Evolutionary conservation across 2,113 vertebrate species (phyloP).

Genomic region (Leptobrachium leishanense): DNA sequence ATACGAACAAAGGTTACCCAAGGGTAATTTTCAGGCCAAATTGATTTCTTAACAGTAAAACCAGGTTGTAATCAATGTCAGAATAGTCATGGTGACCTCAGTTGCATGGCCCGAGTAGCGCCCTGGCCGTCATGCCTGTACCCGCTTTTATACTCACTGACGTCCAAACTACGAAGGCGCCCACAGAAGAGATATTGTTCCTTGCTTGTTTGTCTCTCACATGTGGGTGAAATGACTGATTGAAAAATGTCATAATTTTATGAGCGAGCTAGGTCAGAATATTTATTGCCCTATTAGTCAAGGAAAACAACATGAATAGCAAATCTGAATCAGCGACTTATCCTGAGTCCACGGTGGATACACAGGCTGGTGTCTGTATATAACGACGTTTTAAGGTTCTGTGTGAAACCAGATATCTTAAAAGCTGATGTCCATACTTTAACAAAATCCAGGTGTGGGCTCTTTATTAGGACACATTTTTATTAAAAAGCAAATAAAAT

Average conservation of each 20-base stretch:
- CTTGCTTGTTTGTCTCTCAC: slow-evolving; percentile 15
- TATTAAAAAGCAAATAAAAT: too few species aligned
- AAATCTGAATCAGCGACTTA: too few species aligned
- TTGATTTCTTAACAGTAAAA: slow-evolving; percentile 15
- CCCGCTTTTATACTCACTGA: slow-evolving; percentile 7
- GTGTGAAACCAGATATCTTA: too few species aligned
- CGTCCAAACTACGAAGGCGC: not conserved
- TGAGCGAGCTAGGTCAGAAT: not conserved
- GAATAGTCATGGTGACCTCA: slow-evolving; percentile 15
- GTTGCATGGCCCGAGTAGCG: not conserved
- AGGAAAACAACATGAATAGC: too few species aligned
- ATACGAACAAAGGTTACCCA: slow-evolving; percentile 17
- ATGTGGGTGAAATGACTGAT: slow-evolving; percentile 12
- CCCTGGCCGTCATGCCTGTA: not conserved
- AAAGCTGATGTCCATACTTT: too few species aligned
- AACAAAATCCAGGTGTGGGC: too few species aligned
- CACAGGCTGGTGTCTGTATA: too few species aligned
- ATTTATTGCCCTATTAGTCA: too few species aligned
- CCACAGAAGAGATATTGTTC: slow-evolving; percentile 36
- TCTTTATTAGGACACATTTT: too few species aligned
- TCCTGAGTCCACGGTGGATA: too few species aligned
- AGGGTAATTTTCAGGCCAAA: slow-evolving; percentile 36
- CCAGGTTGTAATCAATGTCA: slow-evolving; percentile 25
- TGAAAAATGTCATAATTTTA: not conserved
- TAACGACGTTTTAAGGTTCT: too few species aligned